Evolutionary conservation across 2,888 invertebrate genomes (phyloP), one percentile per base, ranked within the genome.

Genomic region (Mimachlamys varia): DNA sequence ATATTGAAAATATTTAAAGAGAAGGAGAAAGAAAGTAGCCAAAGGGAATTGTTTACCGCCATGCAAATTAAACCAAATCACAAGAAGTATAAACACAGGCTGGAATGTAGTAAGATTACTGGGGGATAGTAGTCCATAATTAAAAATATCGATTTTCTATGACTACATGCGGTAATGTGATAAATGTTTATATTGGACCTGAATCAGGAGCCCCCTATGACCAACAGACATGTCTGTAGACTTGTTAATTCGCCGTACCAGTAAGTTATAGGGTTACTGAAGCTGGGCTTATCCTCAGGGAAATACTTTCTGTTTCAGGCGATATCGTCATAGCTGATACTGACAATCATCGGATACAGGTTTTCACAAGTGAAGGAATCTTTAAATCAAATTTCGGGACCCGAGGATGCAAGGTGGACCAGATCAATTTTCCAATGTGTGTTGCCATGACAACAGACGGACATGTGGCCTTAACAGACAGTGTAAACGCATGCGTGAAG

Each of bases 251-350:
- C 10, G 27, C 12, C 76, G 27, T 76, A 76, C 76, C 76, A 12
- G 76, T 76, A 76, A 17, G 19, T 5, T 10, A 10, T 33, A 76
- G 17, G 27, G 76, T 76, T 76, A 76, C 33, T 27, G 76, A 76
- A 76, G 76, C 13, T 76, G 76, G 76, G 27, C 22, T 76, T 15
- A 76, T 76, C 33, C 33, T 33, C 33, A 2, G 76, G 76, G 76
- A 76, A 76, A 76, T 76, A 33, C 76, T 76, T 76, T 88, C 49
- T 17, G 88, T 93, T 94, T 0, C 94, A 96, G 96, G 96, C 55
- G 95, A 96, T 91, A 94, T 96, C 38, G 94, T 96, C 0, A 94
- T 96, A 33, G 95, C 95, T 17, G 96, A 96, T 92, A 95, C 96
- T 19, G 96, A 96, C 90, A 96, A 96, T 90, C 95, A 95, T 91